These are phyloP conservation scores for Sminthurinus signatus DNA, from an alignment of 1,140 invertebrate genomes.

Conservation along the genomic window DNA sequence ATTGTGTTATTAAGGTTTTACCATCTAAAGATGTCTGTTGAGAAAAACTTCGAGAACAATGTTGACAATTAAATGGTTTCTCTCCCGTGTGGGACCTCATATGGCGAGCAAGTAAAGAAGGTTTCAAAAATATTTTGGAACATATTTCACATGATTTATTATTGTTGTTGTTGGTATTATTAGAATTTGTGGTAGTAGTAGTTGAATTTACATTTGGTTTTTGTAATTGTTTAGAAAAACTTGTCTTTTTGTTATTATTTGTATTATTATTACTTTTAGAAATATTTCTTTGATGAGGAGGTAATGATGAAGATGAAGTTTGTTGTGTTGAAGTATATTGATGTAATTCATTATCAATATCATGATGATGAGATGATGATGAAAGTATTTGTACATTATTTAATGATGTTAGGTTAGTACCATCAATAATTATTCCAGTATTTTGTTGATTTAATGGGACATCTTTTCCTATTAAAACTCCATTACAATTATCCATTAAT, in stretches of 20 bases:
- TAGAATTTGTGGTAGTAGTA: not conserved
- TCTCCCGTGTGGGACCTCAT: slow-evolving; percentile 43
- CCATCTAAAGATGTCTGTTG: slow-evolving; percentile 58
- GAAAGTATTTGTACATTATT: too few species aligned
- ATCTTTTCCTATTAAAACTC: slow-evolving; percentile 21
- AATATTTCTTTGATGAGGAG: not conserved
- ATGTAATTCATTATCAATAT: too few species aligned
- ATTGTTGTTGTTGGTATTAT: not conserved
- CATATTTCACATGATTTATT: slow-evolving; percentile 42
- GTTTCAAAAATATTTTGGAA: slow-evolving; percentile 40
- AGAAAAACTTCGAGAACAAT: slow-evolving; percentile 54
- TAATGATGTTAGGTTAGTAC: too few species aligned
- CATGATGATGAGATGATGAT: too few species aligned
- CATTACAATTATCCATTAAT: not conserved
- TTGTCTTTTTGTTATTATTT: too few species aligned
- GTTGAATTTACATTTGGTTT: not conserved
- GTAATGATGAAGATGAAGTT: not conserved
- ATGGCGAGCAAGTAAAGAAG: slow-evolving; percentile 40
- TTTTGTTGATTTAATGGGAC: slow-evolving; percentile 1
- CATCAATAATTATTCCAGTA: too few species aligned
- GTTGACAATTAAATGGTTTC: slow-evolving; percentile 47
- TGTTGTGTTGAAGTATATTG: too few species aligned
- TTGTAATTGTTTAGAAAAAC: too few species aligned
- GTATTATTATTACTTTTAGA: too few species aligned
- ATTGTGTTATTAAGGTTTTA: too few species aligned